Percentiles rank a stretch among this genome's conserved stretches.
phyloP scores from a whole-genome alignment of 1,140 invertebrate genomes.

The Stenopsyche tienmushanensis region DNA sequence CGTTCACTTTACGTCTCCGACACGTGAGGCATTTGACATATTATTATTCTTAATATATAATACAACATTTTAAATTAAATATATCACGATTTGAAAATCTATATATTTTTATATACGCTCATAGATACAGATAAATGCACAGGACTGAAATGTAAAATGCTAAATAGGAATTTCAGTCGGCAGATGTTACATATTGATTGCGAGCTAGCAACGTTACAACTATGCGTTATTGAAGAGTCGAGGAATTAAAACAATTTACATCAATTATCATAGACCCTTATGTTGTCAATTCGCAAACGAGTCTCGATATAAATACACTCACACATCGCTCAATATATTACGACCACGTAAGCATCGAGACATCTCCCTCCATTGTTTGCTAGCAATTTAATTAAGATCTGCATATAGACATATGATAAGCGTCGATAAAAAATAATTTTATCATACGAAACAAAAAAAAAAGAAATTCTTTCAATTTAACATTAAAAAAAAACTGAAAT shows the following conservation, averaged over 20 bases:
- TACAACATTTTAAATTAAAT: not conserved
- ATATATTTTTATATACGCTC: not conserved
- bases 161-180: not conserved
- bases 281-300: no score
- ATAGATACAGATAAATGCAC: not conserved
- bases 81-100: not conserved
- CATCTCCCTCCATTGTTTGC: no score
- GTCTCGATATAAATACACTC: not conserved
- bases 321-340: not conserved
- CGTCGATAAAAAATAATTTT: no score
- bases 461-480: no score
- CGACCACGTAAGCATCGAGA: no score
- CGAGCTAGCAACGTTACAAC: not conserved
- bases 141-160: not conserved
- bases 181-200: not conserved
- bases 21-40: not conserved
- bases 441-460: no score
- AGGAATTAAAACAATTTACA: not conserved
- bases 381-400: no score
- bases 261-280: no score
- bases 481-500: not conserved
- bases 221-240: not conserved
- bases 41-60: not conserved
- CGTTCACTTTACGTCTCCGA: not conserved
- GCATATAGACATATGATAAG: no score